These are phyloP conservation scores for Epinotia ramella DNA, from an alignment of 2,888 invertebrate species.

Conservation along the genomic window DNA sequence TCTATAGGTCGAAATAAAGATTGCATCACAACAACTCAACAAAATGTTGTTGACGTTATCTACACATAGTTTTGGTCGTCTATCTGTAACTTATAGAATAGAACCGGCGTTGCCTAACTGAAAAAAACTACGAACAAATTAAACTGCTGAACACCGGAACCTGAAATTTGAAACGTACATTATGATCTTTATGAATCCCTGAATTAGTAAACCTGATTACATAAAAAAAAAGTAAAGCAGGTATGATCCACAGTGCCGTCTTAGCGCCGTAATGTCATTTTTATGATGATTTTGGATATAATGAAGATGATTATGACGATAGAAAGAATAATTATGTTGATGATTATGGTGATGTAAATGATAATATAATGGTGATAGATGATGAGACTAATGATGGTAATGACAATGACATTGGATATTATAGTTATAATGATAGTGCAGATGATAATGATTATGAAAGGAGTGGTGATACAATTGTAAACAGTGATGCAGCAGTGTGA, in stretches of 20 bases:
- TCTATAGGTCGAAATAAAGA: background rate
- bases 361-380: background rate
- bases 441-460: no score
- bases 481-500: no score
- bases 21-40: background rate
- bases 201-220: background rate
- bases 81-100: background rate
- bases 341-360: no score
- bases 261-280: no score
- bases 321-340: no score
- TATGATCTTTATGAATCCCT: background rate
- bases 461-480: background rate
- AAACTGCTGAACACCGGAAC: background rate
- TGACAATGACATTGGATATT: background rate
- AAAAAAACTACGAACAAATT: background rate
- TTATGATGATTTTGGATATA: no score
- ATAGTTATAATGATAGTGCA: no score
- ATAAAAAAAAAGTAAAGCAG: background rate
- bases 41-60: background rate
- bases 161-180: conserved; percentile 1
- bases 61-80: background rate
- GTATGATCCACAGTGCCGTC: no score
- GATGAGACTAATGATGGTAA: no score
- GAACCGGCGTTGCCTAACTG: background rate
- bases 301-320: no score